Evolutionary conservation across 23 tunicate genomes (phyloP).

Genomic region (Corella eumyota): DNA sequence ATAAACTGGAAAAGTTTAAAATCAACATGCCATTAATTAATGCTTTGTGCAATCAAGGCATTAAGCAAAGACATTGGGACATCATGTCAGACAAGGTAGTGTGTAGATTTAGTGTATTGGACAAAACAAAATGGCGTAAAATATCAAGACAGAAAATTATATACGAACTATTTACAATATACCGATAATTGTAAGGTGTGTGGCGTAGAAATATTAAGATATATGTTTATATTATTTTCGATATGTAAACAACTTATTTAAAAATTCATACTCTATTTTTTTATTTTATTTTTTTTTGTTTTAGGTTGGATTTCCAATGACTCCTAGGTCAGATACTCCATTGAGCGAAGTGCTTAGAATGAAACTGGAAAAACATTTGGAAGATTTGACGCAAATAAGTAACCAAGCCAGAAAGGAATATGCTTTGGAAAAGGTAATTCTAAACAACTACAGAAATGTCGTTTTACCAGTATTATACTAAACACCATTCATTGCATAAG

Average conservation of each 20-base stretch:
- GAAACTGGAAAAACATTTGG: slow-evolving; percentile 73
- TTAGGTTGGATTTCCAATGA: slow-evolving; percentile 51
- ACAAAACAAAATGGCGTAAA: background rate
- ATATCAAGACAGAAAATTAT: background rate
- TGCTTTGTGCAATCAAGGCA: slow-evolving; percentile 79
- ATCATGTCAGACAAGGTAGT: slow-evolving; percentile 73
- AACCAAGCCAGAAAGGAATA: slow-evolving; percentile 88
- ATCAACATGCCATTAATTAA: slow-evolving; percentile 83
- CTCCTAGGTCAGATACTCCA: slow-evolving; percentile 48
- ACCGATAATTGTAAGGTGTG: too few relatives aligned
- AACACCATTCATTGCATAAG: background rate
- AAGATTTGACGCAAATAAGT: slow-evolving; percentile 67
- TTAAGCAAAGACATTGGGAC: slow-evolving; percentile 84
- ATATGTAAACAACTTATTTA: too few relatives aligned
- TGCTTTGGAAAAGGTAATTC: slow-evolving; percentile 69
- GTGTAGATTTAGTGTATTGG: background rate
- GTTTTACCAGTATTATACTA: background rate
- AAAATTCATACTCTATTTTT: too few relatives aligned
- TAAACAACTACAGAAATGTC: background rate
- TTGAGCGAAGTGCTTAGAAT: slow-evolving; percentile 47
- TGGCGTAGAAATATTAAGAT: too few relatives aligned
- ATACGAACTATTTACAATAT: background rate
- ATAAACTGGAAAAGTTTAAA: slow-evolving; percentile 77
- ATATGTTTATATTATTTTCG: too few relatives aligned
- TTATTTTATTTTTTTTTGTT: background rate